Evolutionary conservation across 2,888 invertebrate genomes (phyloP).

Genomic region (Julus scandinavius): DNA sequence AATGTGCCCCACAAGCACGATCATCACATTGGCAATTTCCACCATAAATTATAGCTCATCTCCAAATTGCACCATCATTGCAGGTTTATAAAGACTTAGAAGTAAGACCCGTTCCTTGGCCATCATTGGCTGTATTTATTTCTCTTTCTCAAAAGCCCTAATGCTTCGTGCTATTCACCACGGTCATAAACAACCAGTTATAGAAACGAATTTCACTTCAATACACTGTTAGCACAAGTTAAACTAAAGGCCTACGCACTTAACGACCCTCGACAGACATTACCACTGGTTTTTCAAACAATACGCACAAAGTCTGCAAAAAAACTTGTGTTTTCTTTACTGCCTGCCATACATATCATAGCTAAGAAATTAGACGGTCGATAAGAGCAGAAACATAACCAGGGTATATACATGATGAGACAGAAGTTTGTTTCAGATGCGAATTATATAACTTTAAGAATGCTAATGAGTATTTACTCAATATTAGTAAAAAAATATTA

Average conservation of each 20-base stretch:
- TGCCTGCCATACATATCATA: background rate
- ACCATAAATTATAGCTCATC: slow-evolving; percentile 21
- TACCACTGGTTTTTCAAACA: background rate
- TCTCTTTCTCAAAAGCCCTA: background rate
- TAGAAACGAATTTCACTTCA: background rate
- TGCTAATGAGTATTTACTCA: no score
- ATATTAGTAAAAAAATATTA: no score
- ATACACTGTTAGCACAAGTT: slow-evolving; percentile 5
- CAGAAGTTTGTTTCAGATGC: no score
- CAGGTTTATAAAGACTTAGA: background rate
- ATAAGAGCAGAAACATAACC: background rate
- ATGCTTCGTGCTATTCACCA: background rate
- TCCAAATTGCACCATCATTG: slow-evolving; percentile 10
- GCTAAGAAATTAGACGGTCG: slow-evolving; percentile 17
- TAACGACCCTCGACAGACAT: background rate
- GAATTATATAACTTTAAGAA: no score
- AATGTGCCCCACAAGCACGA: background rate
- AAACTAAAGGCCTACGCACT: slow-evolving; percentile 16
- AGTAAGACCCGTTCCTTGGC: background rate
- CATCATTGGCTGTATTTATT: background rate
- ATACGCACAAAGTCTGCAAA: background rate
- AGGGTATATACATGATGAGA: background rate
- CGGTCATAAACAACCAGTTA: slow-evolving; percentile 20
- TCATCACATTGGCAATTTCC: background rate
- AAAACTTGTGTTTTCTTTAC: background rate